Evolutionary conservation across 2,888 invertebrate genomes (phyloP), one percentile per base, ranked within the genome.

Genomic region (Cepaea hortensis): DNA sequence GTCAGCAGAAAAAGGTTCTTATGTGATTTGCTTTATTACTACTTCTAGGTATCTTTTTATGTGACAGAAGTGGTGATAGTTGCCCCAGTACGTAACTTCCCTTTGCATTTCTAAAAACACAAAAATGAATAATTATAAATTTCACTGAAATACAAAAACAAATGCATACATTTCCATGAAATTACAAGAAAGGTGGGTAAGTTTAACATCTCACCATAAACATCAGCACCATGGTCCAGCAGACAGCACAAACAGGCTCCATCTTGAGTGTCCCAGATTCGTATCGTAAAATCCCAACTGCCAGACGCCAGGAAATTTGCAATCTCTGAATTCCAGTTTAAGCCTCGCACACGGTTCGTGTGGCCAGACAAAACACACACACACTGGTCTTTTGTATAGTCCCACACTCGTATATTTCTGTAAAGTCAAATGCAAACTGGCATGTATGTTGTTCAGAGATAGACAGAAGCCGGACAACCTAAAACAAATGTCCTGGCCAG

Each of bases 171-270:
- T 35, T 35, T 35, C 6, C 68, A 68, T 15, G 18, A 68, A 6
- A n/a, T 68, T 68, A 15, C 13, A 15, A 15, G 3, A 75, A 70
- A 23, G 70, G 11, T 55, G 55, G 7, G 55, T 35, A 55, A 9
- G 55, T 11, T 55, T 11, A 55, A 35, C 6, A 13, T 50, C 81
- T 84, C 89, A 95, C 95, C 95, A 91, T 95, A 95, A 15, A 95
- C 94, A 91, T 95, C 95, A 77, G 94, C 95, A 18, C 95, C 95
- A 90, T 95, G 95, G 87, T 95, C 95, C 48, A 92, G 87, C 15
- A 94, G 90, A 3, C 92, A 92, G 86, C 94, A 94, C 15, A 95
- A 88, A 89, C 94, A 95, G 5, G 92, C 92, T 35, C 94, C 95
- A 89, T 94, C 93, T 55, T 94, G 90, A 4, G 93, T 92, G 90